These are phyloP conservation scores for Aptenodytes patagonicus DNA, from an alignment of 2,113 vertebrate genomes.

Conservation along the genomic window DNA sequence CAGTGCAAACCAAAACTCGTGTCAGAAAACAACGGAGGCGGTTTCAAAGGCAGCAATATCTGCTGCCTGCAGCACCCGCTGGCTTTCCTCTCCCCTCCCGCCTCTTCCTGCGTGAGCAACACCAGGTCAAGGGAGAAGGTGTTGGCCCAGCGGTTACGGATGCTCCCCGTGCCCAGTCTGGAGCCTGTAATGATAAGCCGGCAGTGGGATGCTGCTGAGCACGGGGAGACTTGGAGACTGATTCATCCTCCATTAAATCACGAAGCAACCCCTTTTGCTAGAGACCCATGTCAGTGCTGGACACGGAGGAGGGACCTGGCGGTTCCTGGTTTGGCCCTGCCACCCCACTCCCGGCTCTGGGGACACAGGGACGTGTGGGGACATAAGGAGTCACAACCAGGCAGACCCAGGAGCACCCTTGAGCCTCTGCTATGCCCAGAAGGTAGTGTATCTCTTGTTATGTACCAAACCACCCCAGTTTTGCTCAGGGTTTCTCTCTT, in stretches of 20 bases:
- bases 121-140: background rate
- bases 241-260: background rate
- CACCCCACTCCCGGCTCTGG: background rate
- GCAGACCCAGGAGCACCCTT: background rate
- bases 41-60: background rate
- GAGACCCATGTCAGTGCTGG: background rate
- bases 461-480: background rate
- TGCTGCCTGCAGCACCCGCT: background rate
- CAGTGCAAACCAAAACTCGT: background rate
- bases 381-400: background rate
- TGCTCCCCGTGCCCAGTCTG: background rate
- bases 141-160: fast-evolving
- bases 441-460: background rate
- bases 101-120: background rate
- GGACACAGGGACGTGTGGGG: background rate
- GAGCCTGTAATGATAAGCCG: background rate
- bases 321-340: background rate
- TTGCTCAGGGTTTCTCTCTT: background rate
- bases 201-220: background rate
- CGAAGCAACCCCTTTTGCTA: fast-evolving
- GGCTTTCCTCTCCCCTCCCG: background rate
- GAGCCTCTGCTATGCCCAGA: background rate
- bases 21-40: background rate
- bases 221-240: fast-evolving
- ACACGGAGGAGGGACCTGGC: background rate